phyloP scores from a whole-genome alignment of 53 echinoderm and acorn worm genomes.

The Echinarachnius parma region DNA sequence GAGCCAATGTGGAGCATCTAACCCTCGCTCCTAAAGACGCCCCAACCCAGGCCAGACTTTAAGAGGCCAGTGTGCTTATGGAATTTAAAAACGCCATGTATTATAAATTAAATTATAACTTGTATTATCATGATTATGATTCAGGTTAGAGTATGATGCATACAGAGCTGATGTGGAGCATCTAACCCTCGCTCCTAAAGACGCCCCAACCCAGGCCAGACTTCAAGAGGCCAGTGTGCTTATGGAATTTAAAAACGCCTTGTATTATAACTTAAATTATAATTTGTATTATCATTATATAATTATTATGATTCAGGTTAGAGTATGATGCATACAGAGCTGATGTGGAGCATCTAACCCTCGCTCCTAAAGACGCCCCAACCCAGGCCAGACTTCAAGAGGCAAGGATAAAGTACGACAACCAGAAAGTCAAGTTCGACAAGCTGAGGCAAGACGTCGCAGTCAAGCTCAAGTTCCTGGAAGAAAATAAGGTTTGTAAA shows the following conservation, averaged over 20 bases:
- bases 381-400: conserved; percentile 91
- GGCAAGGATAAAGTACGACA: conserved; percentile 77
- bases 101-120: too few relatives aligned
- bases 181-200: conserved; percentile 85
- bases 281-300: too few relatives aligned
- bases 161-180: conserved; percentile 94
- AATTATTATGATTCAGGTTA: too few relatives aligned
- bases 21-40: conserved; percentile 90
- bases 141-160: conserved; percentile 97
- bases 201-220: conserved; percentile 81
- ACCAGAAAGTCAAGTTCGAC: conserved; percentile 91
- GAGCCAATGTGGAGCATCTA: conserved; percentile 87
- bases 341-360: conserved; percentile 80
- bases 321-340: conserved; percentile 99
- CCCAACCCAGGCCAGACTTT: conserved; percentile 77
- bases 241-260: too few relatives aligned
- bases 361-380: conserved; percentile 85
- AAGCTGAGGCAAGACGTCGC: conserved; percentile 93
- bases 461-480: conserved; percentile 93
- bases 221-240: conserved; percentile 85
- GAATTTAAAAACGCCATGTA: too few relatives aligned
- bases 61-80: too few relatives aligned
- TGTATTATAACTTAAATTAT: too few relatives aligned
- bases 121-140: too few relatives aligned
- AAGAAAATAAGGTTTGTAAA: conserved; percentile 87